phyloP scores from a whole-genome alignment of 2,797 vertebrate genomes.

The Scolopax bukidnonensis region DNA sequence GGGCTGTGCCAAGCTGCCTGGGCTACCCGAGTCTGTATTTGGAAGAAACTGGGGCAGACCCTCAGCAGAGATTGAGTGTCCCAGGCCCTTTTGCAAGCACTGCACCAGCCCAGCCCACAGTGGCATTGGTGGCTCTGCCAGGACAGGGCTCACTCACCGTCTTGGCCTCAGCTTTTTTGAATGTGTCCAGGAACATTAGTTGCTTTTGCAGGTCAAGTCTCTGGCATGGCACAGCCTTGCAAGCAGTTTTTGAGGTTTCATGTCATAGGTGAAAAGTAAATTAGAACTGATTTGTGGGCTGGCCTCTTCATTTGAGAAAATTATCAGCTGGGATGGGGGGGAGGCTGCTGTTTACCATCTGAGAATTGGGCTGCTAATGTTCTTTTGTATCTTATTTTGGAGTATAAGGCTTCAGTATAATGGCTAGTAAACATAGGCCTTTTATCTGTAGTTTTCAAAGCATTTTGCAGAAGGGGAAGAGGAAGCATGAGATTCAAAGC shows the following conservation, averaged over 20 bases:
- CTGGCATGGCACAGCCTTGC: background rate
- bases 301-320: background rate
- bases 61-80: background rate
- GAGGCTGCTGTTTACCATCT: background rate
- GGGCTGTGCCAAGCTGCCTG: background rate
- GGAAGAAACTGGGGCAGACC: background rate
- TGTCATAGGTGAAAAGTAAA: background rate
- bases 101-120: rapidly evolving
- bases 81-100: background rate
- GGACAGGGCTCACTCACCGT: rapidly evolving
- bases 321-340: background rate
- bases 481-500: background rate
- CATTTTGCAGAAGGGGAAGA: background rate
- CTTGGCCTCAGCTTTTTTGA: rapidly evolving
- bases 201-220: background rate
- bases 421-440: background rate
- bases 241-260: background rate
- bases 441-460: slow-evolving; percentile 1
- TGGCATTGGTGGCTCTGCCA: background rate
- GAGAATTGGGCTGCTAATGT: background rate
- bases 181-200: background rate
- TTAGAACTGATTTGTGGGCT: background rate
- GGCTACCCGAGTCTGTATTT: background rate
- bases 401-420: background rate
- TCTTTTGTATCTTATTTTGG: background rate